Base-by-base conservation (phyloP, 2,888 invertebrate genomes). In the Chrysolina oricalcia region DNA sequence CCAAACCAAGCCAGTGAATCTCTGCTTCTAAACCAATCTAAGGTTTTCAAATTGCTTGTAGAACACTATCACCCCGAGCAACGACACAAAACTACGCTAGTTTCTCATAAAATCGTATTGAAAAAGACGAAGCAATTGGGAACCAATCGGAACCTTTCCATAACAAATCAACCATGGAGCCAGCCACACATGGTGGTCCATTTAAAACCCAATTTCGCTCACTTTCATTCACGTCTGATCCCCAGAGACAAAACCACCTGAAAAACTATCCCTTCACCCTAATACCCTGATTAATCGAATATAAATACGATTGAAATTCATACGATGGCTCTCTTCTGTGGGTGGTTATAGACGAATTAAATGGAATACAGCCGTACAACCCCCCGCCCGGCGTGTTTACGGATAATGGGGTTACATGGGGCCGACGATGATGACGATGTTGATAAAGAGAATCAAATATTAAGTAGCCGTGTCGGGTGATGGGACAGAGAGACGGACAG, bases 371-470 rank as follows among this genome's bases (percentile, higher is more conserved):
- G 27, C 70, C 41, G 65, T 35, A 70, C 56, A 72, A 70, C 73
- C 77, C 76, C 77, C 77, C 56, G 74, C 73, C 64, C 75, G 73
- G 70, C 73, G 74, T 81, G 78, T 80, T 81, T 78, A 77, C 68
- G 19, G 70, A 79, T 79, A 79, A 81, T 81, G 78, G 81, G 80
- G 81, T 80, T 70, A 77, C 78, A 79, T 70, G 66, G 74, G 66
- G 70, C 71, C 70, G n/a, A 40, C n/a, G 59, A 59, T 59, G 50
- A 50, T 48, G 66, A 75, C 73, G 75, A 79, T 81, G 79, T 83
- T 83, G 83, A 84, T 83, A 84, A 84, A 83, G 83, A 81, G 83
- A 82, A 83, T 84, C 83, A 82, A 83, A 84, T 84, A 83, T 81
- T 83, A 84, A 84, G 83, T 82, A 81, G 84, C 83, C 82, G 83